Base-by-base conservation (phyloP, 1,140 invertebrate genomes). In the Drosophila mojavensis region DNA sequence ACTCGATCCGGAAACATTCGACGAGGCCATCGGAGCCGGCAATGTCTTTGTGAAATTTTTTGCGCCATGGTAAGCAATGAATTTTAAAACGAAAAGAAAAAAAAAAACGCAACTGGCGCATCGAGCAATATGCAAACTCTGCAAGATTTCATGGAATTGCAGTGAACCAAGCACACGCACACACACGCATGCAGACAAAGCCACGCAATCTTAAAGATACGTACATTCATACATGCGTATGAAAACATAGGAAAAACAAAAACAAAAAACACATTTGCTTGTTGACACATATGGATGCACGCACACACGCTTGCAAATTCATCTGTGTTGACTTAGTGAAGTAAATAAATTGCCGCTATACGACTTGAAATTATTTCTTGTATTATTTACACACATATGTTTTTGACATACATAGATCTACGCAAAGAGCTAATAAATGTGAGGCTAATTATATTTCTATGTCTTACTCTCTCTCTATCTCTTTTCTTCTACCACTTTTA, bases 41-140 rank as follows among this genome's bases (percentile, higher is more conserved):
- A 88, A 95, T 41, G 94, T 94, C 1, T 96, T 97, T 82, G 94
- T 96, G 5, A 96, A 96, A 91, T 97, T 96, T 86, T 96, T 95
- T 91, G 96, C 96, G n/a, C 96, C 96, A 9, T 96, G 96, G 96
- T 95, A 92, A 93, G 92, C 91, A 28, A 24, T 24, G 20, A 24
- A 24, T 2, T 2, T 24, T 5, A 48, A 39, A 26, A 45, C 54
- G 39, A 17, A 2, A 20, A 47, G n/a, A 10, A 9, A 33, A 7
- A 33, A 33, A 33, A 33, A 4, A 30, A 0, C 28, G 33, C 33
- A 1, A 33, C 33, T 24, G 4, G 13, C 20, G 13, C 9, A 4
- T 36, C 15, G 5, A 26, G 0, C 11, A 5, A 24, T 50, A 15
- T 20, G 26, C 28, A 30, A 41, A 41, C 30, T 51, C 13, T 5